Percentiles rank a stretch among this genome's conserved stretches.
phyloP scores from a whole-genome alignment of 2,888 invertebrate species.

The Acleris sparsana region DNA sequence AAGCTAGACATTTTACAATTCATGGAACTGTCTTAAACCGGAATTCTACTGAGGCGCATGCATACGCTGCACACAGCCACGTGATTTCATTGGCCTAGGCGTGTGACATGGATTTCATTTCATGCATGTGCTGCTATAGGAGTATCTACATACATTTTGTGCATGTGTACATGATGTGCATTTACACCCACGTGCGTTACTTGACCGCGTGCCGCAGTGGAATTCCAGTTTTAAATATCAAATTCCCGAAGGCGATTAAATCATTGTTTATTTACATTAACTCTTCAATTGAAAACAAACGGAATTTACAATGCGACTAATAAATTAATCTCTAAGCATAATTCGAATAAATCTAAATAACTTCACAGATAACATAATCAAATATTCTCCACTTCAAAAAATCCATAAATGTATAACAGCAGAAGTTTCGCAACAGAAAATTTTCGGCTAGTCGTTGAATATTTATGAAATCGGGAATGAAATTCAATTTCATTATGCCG shows the following conservation, averaged over 20 bases:
- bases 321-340: slow-evolving; percentile 27
- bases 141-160: no score
- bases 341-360: slow-evolving; percentile 58
- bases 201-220: no score
- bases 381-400: slow-evolving; percentile 44
- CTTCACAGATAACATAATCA: slow-evolving; percentile 36
- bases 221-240: no score
- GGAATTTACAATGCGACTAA: not conserved
- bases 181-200: no score
- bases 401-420: slow-evolving; percentile 48
- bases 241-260: not conserved
- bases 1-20: no score
- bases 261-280: slow-evolving; percentile 2
- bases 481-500: slow-evolving; percentile 66
- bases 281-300: slow-evolving; percentile 7
- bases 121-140: no score
- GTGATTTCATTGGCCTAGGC: no score
- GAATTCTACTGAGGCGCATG: no score
- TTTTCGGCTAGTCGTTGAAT: slow-evolving; percentile 61
- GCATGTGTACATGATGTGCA: no score
- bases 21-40: no score
- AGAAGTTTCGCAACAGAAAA: slow-evolving; percentile 56
- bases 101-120: no score
- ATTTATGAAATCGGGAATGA: slow-evolving; percentile 69
- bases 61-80: no score